A percentile compares a stretch with the other conserved stretches of the same genome.
phyloP scores from a whole-genome alignment of 2,113 vertebrate species.

The Pseudolaguvia tuberculata region DNA sequence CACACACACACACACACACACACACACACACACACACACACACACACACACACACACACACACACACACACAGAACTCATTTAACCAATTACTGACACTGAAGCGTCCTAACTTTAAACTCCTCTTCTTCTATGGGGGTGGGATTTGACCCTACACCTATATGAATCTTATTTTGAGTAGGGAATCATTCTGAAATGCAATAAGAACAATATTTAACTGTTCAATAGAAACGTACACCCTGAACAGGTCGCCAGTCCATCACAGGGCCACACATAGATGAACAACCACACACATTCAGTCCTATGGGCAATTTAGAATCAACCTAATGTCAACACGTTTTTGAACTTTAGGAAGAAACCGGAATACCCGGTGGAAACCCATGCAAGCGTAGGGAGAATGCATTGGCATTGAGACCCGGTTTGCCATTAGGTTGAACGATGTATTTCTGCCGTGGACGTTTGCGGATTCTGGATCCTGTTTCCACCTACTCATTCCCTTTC shows the following conservation, averaged over 20 bases:
- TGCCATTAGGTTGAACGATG: not conserved
- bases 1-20: too few relatives aligned
- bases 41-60: slow-evolving; percentile 1
- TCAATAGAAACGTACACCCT: not conserved
- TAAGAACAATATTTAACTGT: not conserved
- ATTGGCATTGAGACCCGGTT: not conserved
- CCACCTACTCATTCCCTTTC: not conserved
- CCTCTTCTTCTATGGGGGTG: not conserved
- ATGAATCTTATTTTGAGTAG: not conserved
- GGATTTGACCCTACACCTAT: slow-evolving; percentile 4
- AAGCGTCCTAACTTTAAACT: not conserved
- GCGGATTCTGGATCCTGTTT: not conserved
- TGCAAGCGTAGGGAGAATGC: too few relatives aligned
- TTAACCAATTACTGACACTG: not conserved
- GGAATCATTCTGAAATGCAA: too few relatives aligned
- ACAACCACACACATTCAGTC: too few relatives aligned
- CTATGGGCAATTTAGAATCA: too few relatives aligned
- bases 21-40: not conserved
- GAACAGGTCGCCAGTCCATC: too few relatives aligned
- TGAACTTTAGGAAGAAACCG: too few relatives aligned
- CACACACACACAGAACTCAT: not conserved
- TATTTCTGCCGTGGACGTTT: not conserved
- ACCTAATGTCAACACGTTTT: too few relatives aligned
- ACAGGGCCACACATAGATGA: too few relatives aligned
- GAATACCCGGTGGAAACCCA: too few relatives aligned